phyloP scores from a whole-genome alignment of 2,797 vertebrate species.

The Pampus argenteus region DNA sequence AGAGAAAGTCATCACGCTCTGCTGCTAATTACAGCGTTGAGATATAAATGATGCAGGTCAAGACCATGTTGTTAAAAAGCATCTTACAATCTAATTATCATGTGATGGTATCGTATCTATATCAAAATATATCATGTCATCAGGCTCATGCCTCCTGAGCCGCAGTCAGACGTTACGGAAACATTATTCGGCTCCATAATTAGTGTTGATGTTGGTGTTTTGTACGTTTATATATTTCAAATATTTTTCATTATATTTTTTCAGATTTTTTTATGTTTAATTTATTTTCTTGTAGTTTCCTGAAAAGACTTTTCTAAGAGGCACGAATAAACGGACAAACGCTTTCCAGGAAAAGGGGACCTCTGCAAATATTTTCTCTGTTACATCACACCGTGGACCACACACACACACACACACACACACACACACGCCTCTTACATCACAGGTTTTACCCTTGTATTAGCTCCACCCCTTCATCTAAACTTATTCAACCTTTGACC shows the following conservation, averaged over 20 bases:
- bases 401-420: slow-evolving; percentile 32
- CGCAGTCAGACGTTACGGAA: too few relatives aligned
- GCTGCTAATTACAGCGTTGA: slow-evolving; percentile 47
- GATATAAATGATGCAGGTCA: slow-evolving; percentile 34
- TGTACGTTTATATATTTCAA: too few relatives aligned
- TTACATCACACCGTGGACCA: slow-evolving; percentile 31
- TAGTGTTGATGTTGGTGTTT: too few relatives aligned
- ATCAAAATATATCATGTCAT: fast-evolving
- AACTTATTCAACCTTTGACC: slow-evolving; percentile 41
- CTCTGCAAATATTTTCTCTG: slow-evolving; percentile 5
- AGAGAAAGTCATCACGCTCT: slow-evolving; percentile 24
- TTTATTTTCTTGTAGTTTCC: too few relatives aligned
- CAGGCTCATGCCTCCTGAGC: not conserved
- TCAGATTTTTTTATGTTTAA: too few relatives aligned
- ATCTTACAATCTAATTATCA: slow-evolving; percentile 20
- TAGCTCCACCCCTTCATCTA: not conserved
- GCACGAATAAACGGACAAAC: not conserved
- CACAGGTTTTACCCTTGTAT: slow-evolving; percentile 13
- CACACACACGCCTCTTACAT: slow-evolving; percentile 38
- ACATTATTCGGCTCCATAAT: too few relatives aligned
- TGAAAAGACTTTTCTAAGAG: slow-evolving; percentile 18
- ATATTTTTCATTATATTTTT: too few relatives aligned
- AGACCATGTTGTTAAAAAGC: slow-evolving; percentile 15
- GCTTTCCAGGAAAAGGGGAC: slow-evolving; percentile 36
- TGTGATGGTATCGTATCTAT: not conserved